Conservation (phyloP, 2,888 invertebrate species). For the Dryocosmus kuriphilus region DNA sequence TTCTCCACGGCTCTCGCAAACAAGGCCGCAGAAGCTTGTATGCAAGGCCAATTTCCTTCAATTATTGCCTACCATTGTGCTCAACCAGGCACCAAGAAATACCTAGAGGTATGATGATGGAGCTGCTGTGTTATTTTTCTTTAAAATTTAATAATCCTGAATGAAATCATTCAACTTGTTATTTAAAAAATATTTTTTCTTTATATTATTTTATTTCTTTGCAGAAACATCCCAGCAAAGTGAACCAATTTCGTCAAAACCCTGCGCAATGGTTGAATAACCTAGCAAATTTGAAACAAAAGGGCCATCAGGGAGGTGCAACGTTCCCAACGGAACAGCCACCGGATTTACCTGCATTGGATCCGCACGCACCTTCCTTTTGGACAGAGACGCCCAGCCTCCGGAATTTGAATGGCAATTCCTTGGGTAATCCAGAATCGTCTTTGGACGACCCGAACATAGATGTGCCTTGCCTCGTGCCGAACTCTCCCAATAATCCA, state of each 20-base stretch:
- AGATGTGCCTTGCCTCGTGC: slow-evolving; percentile 77
- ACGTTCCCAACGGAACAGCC: slow-evolving; percentile 75
- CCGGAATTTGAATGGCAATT: slow-evolving; percentile 74
- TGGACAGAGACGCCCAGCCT: slow-evolving; percentile 76
- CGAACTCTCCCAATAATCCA: slow-evolving; percentile 76
- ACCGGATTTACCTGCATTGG: slow-evolving; percentile 73
- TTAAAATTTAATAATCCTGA: too few relatives aligned
- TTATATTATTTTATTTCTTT: slow-evolving; percentile 65
- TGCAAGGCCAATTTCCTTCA: slow-evolving; percentile 92
- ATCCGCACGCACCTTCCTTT: slow-evolving; percentile 73
- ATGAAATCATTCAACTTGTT: not conserved
- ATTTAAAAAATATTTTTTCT: not conserved
- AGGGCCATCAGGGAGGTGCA: slow-evolving; percentile 80
- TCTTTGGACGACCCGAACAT: slow-evolving; percentile 76
- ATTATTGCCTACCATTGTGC: slow-evolving; percentile 97
- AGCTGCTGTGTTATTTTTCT: not conserved
- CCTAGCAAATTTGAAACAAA: slow-evolving; percentile 87
- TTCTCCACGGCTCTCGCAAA: slow-evolving; percentile 97
- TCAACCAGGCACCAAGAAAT: slow-evolving; percentile 96
- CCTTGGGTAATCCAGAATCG: slow-evolving; percentile 75
- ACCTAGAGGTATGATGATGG: slow-evolving; percentile 85
- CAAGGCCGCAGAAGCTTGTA: slow-evolving; percentile 94
- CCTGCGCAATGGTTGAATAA: slow-evolving; percentile 90
- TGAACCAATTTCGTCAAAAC: slow-evolving; percentile 91
- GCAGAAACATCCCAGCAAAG: slow-evolving; percentile 93